Conservation (phyloP, 1,140 invertebrate species). For the Pissodes strobi region DNA sequence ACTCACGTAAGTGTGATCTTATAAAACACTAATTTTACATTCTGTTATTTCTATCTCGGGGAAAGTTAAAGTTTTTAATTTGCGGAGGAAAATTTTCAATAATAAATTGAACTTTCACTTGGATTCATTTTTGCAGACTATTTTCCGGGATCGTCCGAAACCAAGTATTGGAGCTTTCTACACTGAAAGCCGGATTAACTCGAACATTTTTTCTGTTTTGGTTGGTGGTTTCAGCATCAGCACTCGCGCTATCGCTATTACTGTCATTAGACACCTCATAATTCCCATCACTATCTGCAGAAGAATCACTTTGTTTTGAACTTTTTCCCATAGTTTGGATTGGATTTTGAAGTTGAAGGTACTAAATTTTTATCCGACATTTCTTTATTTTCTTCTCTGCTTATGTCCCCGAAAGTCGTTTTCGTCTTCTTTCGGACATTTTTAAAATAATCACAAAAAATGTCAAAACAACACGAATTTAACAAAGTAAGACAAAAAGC, state of each 20-base stretch:
- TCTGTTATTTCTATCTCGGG: conserved; percentile 11
- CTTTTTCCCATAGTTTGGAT: background rate
- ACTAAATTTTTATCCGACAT: too few relatives aligned
- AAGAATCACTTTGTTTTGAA: too few relatives aligned
- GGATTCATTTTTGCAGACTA: conserved; percentile 1
- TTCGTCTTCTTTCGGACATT: conserved; percentile 6
- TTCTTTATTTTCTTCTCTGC: background rate
- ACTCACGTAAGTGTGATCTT: too few relatives aligned
- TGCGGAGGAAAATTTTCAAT: conserved; percentile 1
- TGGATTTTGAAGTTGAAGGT: background rate
- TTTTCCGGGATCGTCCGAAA: too few relatives aligned
- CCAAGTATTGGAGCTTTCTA: conserved; percentile 2
- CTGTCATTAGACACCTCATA: too few relatives aligned
- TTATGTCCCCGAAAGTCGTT: background rate
- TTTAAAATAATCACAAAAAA: conserved; percentile 10
- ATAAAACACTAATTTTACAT: too few relatives aligned
- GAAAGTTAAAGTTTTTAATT: too few relatives aligned
- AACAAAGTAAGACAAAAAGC: too few relatives aligned
- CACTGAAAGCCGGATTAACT: background rate
- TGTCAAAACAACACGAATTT: background rate
- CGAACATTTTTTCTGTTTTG: background rate
- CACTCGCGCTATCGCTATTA: too few relatives aligned
- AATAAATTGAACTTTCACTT: background rate
- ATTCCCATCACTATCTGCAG: too few relatives aligned
- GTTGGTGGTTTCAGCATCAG: background rate